Percentiles rank a stretch among this genome's conserved stretches.
Conservation (phyloP, 92 coral and sea anemone genomes). For the Nematostella vectensis region DNA sequence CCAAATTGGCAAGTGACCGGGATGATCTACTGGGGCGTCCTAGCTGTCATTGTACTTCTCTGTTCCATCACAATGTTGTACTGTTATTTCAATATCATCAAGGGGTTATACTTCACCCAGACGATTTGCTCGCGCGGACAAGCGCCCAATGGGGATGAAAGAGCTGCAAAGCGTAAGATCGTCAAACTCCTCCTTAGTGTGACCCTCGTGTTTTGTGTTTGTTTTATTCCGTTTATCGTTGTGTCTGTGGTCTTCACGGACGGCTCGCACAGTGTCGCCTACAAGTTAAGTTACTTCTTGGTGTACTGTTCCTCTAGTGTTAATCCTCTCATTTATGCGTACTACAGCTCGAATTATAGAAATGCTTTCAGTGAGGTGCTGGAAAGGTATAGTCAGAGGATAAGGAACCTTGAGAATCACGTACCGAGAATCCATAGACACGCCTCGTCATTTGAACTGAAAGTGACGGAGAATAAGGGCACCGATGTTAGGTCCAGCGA, state of each 20-base stretch:
- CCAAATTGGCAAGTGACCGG: constrained; percentile 1
- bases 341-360: constrained; percentile 58
- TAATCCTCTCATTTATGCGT: constrained; percentile 59
- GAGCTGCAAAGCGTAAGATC: constrained; percentile 46
- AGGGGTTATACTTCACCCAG: constrained; percentile 59
- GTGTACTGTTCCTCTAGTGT: constrained; percentile 53
- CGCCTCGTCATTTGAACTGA: not conserved
- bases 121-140: constrained; percentile 49
- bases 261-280: constrained; percentile 13
- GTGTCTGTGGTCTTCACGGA: constrained; percentile 19
- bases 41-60: constrained; percentile 26
- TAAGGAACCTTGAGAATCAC: not conserved
- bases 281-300: constrained; percentile 39
- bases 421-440: not conserved
- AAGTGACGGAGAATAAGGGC: not conserved
- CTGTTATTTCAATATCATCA: constrained; percentile 67
- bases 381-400: not conserved
- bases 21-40: constrained; percentile 46
- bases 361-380: constrained; percentile 39
- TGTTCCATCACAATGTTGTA: constrained; percentile 33
- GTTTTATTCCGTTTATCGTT: constrained; percentile 56
- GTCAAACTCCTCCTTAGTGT: constrained; percentile 50
- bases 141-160: constrained; percentile 19
- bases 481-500: not conserved
- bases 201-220: constrained; percentile 46